phyloP scores from a whole-genome alignment of 1,140 invertebrate species.

The Apis cerana region DNA sequence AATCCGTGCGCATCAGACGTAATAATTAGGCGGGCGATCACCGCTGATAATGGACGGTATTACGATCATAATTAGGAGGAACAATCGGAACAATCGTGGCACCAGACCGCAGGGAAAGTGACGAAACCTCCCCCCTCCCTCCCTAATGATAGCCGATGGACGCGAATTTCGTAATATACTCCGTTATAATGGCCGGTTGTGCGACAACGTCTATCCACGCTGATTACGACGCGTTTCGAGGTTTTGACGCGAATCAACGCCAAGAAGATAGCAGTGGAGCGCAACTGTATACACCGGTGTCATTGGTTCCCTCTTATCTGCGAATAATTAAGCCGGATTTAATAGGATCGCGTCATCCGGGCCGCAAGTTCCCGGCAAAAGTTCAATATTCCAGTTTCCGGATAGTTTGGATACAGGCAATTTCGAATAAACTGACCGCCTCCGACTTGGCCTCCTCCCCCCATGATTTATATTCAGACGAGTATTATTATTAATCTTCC shows the following conservation, averaged over 20 bases:
- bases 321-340: conserved; percentile 44
- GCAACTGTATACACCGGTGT: conserved; percentile 25
- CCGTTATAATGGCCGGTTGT: background rate
- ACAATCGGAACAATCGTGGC: conserved; percentile 26
- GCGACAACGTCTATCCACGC: background rate
- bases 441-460: background rate
- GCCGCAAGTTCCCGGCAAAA: background rate
- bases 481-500: background rate
- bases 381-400: conserved; percentile 16
- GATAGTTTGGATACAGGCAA: background rate
- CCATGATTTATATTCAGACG: background rate
- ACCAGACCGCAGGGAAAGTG: background rate
- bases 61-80: conserved; percentile 49
- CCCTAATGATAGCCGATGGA: background rate
- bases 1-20: conserved; percentile 43
- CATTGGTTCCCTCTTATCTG: conserved; percentile 43
- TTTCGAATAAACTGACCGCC: background rate
- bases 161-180: background rate
- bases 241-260: background rate
- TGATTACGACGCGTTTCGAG: background rate
- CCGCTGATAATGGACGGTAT: conserved; percentile 22
- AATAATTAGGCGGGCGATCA: conserved; percentile 56
- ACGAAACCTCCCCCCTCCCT: conserved; percentile 1
- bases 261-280: background rate
- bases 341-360: background rate